Percentiles rank a stretch among this genome's conserved stretches.
phyloP scores from a whole-genome alignment of 2,888 invertebrate species.

The Eupsilia transversa region DNA sequence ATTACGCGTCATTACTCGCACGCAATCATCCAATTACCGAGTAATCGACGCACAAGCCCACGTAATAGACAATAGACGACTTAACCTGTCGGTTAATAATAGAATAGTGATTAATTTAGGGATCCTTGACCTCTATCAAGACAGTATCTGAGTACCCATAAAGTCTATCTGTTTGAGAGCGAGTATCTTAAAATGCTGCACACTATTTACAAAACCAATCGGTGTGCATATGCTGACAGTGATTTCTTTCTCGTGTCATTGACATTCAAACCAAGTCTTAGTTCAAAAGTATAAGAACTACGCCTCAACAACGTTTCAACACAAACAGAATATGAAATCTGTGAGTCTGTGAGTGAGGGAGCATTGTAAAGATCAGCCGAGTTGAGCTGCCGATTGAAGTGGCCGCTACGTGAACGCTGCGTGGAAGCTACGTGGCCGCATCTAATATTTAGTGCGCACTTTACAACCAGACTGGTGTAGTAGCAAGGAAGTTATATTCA shows the following conservation, averaged over 20 bases:
- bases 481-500: neutral
- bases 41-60: neutral
- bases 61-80: neutral
- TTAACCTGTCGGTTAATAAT: neutral
- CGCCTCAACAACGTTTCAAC: neutral
- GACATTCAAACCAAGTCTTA: neutral
- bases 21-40: slow-evolving; percentile 29
- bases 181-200: neutral
- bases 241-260: neutral
- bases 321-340: slow-evolving; percentile 42
- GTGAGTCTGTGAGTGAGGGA: neutral
- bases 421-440: neutral
- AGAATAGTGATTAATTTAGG: neutral
- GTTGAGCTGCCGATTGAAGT: neutral
- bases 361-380: slow-evolving; percentile 32
- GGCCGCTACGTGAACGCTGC: neutral
- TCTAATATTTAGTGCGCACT: slow-evolving; percentile 33
- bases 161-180: neutral
- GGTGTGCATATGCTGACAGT: neutral
- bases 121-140: neutral
- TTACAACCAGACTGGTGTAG: neutral
- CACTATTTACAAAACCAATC: neutral
- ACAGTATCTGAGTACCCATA: neutral
- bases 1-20: slow-evolving; percentile 28
- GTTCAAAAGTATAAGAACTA: neutral